These are phyloP conservation scores for Hydropsyche betteni DNA, from an alignment of 2,888 invertebrate species.

Conservation along the genomic window DNA sequence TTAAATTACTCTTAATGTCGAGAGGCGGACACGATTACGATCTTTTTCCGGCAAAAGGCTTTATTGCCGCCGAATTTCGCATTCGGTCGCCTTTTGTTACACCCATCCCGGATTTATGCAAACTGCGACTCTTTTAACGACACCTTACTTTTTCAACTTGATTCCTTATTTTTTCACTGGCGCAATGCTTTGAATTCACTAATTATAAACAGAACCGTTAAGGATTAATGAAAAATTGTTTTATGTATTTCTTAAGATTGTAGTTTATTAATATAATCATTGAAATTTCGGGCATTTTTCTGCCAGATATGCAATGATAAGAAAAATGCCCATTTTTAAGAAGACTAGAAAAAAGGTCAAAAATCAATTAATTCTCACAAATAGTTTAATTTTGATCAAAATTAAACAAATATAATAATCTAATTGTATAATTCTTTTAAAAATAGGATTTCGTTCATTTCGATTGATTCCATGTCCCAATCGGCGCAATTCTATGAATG, in stretches of 20 bases:
- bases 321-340: no score
- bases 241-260: no score
- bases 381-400: neutral
- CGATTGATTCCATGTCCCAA: neutral
- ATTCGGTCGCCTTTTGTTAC: constrained; percentile 27
- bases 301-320: no score
- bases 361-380: neutral
- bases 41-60: constrained; percentile 26
- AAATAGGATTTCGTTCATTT: neutral
- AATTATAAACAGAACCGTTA: no score
- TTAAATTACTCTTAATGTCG: constrained; percentile 36
- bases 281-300: no score
- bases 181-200: no score
- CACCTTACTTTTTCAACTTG: no score
- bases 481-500: neutral
- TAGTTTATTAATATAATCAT: no score
- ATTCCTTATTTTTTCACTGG: no score
- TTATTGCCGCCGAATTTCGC: constrained; percentile 20
- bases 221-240: no score
- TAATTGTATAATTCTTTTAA: neutral
- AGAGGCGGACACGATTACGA: constrained; percentile 31
- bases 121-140: neutral
- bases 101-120: neutral
- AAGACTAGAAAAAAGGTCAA: no score
- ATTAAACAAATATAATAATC: neutral